Percentiles rank a stretch among this genome's conserved stretches.
These are phyloP conservation scores for Radopholus similis DNA, from an alignment of 1,140 invertebrate species.

Conservation along the genomic window DNA sequence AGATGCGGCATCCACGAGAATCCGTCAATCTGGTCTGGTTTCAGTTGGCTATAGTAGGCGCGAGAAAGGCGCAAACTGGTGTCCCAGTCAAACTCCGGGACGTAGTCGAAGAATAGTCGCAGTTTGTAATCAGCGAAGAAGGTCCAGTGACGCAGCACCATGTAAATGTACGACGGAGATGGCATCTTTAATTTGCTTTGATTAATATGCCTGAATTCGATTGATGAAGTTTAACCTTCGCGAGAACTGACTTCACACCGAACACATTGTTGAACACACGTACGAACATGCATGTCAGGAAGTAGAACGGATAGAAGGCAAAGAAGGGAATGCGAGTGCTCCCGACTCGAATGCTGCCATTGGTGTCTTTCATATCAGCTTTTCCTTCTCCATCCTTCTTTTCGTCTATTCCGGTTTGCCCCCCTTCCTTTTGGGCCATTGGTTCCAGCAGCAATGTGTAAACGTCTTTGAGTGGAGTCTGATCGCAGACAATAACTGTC, in stretches of 20 bases:
- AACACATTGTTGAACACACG: constrained; percentile 8
- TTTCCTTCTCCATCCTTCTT: neutral
- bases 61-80: constrained; percentile 35
- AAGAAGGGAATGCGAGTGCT: constrained; percentile 25
- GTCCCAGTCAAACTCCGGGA: constrained; percentile 16
- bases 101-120: constrained; percentile 35
- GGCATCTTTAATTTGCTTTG: constrained; percentile 27
- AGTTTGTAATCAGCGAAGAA: constrained; percentile 43
- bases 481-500: constrained; percentile 29
- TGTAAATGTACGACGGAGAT: constrained; percentile 32
- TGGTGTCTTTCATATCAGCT: neutral
- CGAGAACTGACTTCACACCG: neutral
- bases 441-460: constrained; percentile 15
- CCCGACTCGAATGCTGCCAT: neutral
- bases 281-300: constrained; percentile 23
- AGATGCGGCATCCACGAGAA: constrained; percentile 30
- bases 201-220: neutral
- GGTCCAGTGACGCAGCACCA: constrained; percentile 46
- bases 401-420: neutral
- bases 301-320: constrained; percentile 34
- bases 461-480: constrained; percentile 36
- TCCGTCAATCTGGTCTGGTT: constrained; percentile 15
- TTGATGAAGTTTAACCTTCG: constrained; percentile 2
- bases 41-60: constrained; percentile 27
- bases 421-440: neutral